Percentiles rank a stretch among this genome's conserved stretches.
Conservation (phyloP, 2,797 vertebrate genomes). For the Heterohyrax brucei region DNA sequence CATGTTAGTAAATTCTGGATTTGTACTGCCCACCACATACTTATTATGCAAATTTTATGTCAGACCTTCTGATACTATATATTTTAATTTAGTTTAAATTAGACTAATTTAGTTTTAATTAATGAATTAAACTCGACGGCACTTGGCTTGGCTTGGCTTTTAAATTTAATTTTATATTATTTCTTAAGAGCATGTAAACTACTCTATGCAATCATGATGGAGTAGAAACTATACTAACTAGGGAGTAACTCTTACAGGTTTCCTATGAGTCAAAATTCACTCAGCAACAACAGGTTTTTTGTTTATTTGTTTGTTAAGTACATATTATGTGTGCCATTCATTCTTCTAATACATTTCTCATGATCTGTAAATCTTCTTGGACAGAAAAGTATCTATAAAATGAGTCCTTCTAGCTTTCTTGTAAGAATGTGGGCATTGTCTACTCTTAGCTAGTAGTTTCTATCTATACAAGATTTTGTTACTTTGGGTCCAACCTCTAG, state of each 20-base stretch:
- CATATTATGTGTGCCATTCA: not conserved
- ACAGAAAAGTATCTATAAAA: not conserved
- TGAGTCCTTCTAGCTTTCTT: not conserved
- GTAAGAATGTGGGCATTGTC: not conserved
- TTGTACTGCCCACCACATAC: not conserved
- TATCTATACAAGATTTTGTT: not conserved
- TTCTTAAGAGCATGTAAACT: not conserved
- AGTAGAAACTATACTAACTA: not conserved
- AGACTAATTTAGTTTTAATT: too few species aligned
- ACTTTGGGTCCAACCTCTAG: not conserved
- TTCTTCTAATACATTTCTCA: not conserved
- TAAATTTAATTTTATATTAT: slow-evolving; percentile 40
- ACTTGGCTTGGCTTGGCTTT: too few species aligned
- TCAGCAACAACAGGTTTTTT: too few species aligned
- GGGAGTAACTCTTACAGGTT: too few species aligned
- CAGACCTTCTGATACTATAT: not conserved
- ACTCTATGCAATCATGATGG: not conserved
- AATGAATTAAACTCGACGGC: too few species aligned
- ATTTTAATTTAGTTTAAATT: slow-evolving; percentile 17
- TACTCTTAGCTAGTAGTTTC: not conserved
- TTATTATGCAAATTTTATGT: not conserved
- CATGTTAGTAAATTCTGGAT: slow-evolving; percentile 16
- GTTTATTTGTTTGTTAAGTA: not conserved
- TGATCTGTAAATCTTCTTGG: slow-evolving; percentile 22
- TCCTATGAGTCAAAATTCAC: too few species aligned